Percentiles rank a stretch among this genome's conserved stretches.
phyloP scores from a whole-genome alignment of 2,888 invertebrate genomes.

The Tholera decimalis region DNA sequence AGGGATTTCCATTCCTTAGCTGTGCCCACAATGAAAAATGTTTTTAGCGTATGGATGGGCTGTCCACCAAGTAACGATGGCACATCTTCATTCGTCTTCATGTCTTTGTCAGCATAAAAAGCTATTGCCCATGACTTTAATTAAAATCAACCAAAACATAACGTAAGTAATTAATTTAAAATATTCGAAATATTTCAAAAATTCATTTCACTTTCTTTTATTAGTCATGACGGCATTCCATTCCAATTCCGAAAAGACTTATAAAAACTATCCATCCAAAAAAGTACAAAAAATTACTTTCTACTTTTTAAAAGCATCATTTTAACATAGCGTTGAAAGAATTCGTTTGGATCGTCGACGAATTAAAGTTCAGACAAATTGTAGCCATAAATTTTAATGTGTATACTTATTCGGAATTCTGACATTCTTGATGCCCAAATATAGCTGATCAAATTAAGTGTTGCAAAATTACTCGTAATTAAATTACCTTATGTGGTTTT shows the following conservation, averaged over 20 bases:
- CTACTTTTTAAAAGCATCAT: conserved; percentile 27
- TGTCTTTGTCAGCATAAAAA: too few species aligned
- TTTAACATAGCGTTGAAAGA: conserved; percentile 41
- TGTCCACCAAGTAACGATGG: too few species aligned
- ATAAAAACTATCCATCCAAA: conserved; percentile 36
- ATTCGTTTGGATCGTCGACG: conserved; percentile 33
- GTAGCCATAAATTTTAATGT: conserved; percentile 58
- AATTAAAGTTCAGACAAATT: conserved; percentile 57
- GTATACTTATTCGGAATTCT: conserved; percentile 51
- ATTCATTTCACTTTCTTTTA: conserved; percentile 7
- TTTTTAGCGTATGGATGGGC: too few species aligned
- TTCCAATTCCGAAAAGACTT: conserved; percentile 9
- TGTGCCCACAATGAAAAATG: too few species aligned
- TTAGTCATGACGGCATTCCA: not conserved
- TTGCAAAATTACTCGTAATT: conserved; percentile 30
- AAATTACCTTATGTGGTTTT: conserved; percentile 16
- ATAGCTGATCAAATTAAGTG: conserved; percentile 45
- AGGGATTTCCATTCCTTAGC: too few species aligned
- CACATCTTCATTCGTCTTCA: too few species aligned
- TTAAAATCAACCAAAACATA: not conserved
- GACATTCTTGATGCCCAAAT: conserved; percentile 26
- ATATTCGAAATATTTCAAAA: not conserved
- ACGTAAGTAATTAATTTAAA: conserved; percentile 1
- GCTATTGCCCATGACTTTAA: not conserved
- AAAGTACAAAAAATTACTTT: conserved; percentile 46